Evolutionary conservation across 37 sponge, comb jelly and placozoan genomes (phyloP), one percentile per base, ranked within the genome.

Genomic region (Crambe crambe): DNA sequence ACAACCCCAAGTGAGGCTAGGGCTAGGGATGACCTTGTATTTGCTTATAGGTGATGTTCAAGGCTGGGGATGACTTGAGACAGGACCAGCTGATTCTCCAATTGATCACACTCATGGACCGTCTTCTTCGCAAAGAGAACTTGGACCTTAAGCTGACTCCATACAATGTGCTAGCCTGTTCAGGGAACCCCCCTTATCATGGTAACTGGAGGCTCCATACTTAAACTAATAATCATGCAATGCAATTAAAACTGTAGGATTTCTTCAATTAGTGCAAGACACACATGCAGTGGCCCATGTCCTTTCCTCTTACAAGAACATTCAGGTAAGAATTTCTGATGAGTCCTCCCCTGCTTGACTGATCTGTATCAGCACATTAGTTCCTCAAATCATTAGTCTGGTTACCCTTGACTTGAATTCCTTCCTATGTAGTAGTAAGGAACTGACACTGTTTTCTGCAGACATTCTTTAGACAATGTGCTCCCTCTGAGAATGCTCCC

Each of bases 11-110:
- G 25, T 62, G 70, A 31, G 70, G n/a, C n/a, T n/a, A n/a, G n/a
- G n/a, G n/a, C n/a, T n/a, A n/a, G n/a, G n/a, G n/a, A n/a, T n/a
- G n/a, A 71, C 32, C 10, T 5, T 73, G 39, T 5, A 54, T 54
- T 21, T 12, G 56, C 42, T 4, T 73, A 35, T 56, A 94, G 92
- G 88, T 91, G 72, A 99, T 99, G 68, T 91, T 99, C 78, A 99
- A 99, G 80, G 65, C 77, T 31, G 96, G 96, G 18, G 99, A 99
- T 72, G 99, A 99, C 43, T 84, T 96, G 40, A 78, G 99, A 32
- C 96, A 99, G 73, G 99, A 99, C 69, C 95, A 99, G 93, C 83
- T 99, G 58, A 87, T 99, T 39, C 89, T 99, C 2, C 99, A 99
- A 72, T 80, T 99, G 42, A 84, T 99, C 54, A 81, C 81, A 10